Evolutionary conservation across 2,797 vertebrate genomes (phyloP).

Genomic region (Merluccius polli): DNA sequence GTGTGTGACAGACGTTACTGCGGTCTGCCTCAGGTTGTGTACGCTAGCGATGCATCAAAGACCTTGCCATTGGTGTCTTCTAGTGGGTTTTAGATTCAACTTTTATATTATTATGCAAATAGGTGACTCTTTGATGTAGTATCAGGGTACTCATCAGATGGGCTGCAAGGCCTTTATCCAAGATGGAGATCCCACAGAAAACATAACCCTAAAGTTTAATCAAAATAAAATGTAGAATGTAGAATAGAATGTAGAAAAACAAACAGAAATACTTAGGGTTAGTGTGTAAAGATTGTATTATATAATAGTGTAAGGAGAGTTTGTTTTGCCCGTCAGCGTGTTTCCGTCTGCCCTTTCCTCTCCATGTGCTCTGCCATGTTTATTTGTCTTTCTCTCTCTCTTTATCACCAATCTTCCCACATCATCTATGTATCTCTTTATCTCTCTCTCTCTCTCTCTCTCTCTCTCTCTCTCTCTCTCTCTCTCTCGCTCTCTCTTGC

Average conservation of each 20-base stretch:
- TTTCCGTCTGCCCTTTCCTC: not conserved
- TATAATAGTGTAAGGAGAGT: not conserved
- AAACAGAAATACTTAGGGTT: not conserved
- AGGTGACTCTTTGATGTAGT: slow-evolving; percentile 52
- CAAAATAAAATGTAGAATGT: slow-evolving; percentile 65
- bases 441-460: slow-evolving; percentile 18
- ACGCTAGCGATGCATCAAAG: slow-evolving; percentile 58
- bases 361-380: no score
- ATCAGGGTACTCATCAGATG: slow-evolving; percentile 46
- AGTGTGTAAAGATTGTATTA: not conserved
- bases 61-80: slow-evolving; percentile 53
- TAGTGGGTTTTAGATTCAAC: slow-evolving; percentile 61
- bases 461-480: not conserved
- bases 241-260: slow-evolving; percentile 26
- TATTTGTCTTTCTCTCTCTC: slow-evolving; percentile 30
- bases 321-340: no score
- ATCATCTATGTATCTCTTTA: slow-evolving; percentile 55
- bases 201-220: slow-evolving; percentile 66
- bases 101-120: slow-evolving; percentile 68
- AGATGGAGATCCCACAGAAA: slow-evolving; percentile 30
- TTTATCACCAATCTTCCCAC: slow-evolving; percentile 10
- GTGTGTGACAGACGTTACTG: slow-evolving; percentile 26
- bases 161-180: slow-evolving; percentile 55
- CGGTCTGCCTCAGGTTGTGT: slow-evolving; percentile 46
- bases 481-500: not conserved